Base-by-base conservation (phyloP, 2,797 vertebrate species). In the Hapalemur alaotrensis region DNA sequence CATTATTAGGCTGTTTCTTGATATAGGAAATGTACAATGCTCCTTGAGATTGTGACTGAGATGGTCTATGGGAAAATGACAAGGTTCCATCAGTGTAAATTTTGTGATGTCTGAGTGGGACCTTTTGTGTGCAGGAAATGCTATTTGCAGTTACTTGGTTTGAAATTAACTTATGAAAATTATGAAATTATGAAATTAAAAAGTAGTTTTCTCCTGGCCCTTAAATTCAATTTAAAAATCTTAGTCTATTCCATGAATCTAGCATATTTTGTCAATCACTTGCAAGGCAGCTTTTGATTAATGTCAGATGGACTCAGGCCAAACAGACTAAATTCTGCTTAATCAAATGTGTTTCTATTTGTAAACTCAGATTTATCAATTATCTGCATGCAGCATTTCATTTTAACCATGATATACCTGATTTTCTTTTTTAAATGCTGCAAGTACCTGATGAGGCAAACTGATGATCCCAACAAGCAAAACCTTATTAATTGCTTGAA, bases 351-450 rank as follows among this genome's bases (percentile, higher is more conserved):
- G 78, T 61, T 95, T 28, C 28, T 89, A 28, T 83, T 95, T 93
- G 20, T 73, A 91, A 93, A 89, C 38, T 32, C 82, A 91, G 48
- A n/a, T 89, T 59, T 35, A 54, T 93, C 52, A 80, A n/a, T 83
- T 95, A n/a, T 87, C n/a, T 85, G 85, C 35, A 91, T 85, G 85
- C 35, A 91, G 7, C 18, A 82, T 93, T 93, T 89, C 63, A 75
- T 89, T 93, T 73, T 46, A 92, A 95, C 63, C 90, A 11, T 80
- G 83, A 82, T 87, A 25, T 75, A 63, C 61, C 75, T 67, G 15
- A 82, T 69, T 95, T 94, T 96, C 50, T 75, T 92, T 92, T 86
- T 91, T 67, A 94, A 93, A 41, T 23, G 91, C 65, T 87, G 87
- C 15, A 86, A 86, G 41, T 78, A 83, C 69, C 28, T 79, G 69